A percentile compares a stretch with the other conserved stretches of the same genome.
Evolutionary conservation across 2,888 invertebrate species (phyloP).

Genomic region (Himalopsyche kuldschensis): DNA sequence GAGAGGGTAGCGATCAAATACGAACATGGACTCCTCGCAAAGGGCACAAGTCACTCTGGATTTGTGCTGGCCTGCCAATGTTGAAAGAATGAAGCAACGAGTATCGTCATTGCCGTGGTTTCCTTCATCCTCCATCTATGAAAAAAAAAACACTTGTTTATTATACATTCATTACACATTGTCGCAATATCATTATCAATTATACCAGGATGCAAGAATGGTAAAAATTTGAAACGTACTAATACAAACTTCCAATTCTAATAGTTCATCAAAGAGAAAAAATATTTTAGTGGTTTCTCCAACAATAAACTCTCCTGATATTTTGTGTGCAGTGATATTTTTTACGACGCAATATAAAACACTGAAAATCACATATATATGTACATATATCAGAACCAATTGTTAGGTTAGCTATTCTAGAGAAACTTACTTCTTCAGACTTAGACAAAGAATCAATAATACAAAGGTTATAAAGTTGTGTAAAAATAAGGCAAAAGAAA

Average conservation of each 20-base stretch:
- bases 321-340: not conserved
- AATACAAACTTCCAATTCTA: slow-evolving; percentile 8
- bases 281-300: not conserved
- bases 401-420: not conserved
- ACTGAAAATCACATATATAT: not conserved
- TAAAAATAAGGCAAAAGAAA: no score
- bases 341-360: not conserved
- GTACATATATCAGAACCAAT: no score
- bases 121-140: slow-evolving; percentile 96
- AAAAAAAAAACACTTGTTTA: slow-evolving; percentile 43
- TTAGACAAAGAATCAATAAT: no score
- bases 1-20: slow-evolving; percentile 96
- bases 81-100: slow-evolving; percentile 92
- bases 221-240: not conserved
- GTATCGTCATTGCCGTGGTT: slow-evolving; percentile 98
- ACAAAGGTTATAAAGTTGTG: no score
- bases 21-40: slow-evolving; percentile 86
- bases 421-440: no score
- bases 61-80: slow-evolving; percentile 88
- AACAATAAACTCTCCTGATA: not conserved
- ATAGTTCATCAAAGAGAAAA: slow-evolving; percentile 6
- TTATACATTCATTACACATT: not conserved
- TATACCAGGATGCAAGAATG: not conserved
- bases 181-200: no score
- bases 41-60: slow-evolving; percentile 83